These are phyloP conservation scores for Ginglymostoma cirratum DNA, from an alignment of 2,113 vertebrate species.

Conservation along the genomic window DNA sequence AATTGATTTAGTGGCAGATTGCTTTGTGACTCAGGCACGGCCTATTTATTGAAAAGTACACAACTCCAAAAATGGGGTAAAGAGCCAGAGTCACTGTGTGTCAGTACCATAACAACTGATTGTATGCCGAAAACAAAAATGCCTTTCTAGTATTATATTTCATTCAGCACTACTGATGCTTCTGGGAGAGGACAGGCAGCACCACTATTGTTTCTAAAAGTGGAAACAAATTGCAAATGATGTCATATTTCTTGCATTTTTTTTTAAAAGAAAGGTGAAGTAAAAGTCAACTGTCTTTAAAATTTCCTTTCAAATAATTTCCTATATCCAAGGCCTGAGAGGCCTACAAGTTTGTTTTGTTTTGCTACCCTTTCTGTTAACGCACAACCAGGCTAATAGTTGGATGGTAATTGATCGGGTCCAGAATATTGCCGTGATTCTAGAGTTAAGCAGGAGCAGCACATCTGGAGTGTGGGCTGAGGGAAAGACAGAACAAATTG, in stretches of 20 bases:
- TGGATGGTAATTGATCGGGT: not conserved
- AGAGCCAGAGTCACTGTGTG: not conserved
- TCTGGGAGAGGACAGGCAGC: not conserved
- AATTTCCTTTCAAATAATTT: not conserved
- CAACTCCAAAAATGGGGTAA: not conserved
- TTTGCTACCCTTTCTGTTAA: not conserved
- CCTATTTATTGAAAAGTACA: not conserved
- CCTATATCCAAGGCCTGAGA: not conserved
- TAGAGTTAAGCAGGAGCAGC: not conserved
- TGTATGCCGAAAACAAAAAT: not conserved
- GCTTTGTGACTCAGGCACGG: not conserved
- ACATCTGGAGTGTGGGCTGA: not conserved
- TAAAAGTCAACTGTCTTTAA: not conserved
- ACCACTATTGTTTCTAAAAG: not conserved
- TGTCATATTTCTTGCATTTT: not conserved
- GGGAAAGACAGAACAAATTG: not conserved
- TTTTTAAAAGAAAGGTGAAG: not conserved
- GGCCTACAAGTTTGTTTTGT: not conserved
- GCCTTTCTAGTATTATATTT: not conserved
- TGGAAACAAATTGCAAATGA: not conserved
- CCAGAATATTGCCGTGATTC: not conserved
- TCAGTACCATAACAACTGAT: not conserved
- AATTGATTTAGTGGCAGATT: not conserved
- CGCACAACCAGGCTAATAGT: not conserved
- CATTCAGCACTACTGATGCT: not conserved